phyloP scores from a whole-genome alignment of 2,113 vertebrate species.

The Callorhinus ursinus region DNA sequence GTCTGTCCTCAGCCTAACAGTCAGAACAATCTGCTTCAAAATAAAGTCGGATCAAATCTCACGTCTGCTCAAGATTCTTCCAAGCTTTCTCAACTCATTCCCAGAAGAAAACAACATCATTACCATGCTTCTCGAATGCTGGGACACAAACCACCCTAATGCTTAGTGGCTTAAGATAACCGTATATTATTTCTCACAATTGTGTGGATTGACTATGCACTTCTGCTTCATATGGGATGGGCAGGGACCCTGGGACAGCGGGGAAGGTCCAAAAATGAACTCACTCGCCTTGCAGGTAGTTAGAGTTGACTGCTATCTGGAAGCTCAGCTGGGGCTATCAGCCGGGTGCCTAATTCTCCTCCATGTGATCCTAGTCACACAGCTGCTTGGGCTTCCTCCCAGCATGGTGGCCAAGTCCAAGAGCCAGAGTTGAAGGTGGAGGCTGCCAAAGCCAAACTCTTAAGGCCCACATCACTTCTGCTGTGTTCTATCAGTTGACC shows the following conservation, averaged over 20 bases:
- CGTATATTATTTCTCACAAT: neutral
- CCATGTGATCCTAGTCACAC: rapidly evolving
- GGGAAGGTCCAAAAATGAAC: neutral
- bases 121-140: neutral
- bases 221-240: neutral
- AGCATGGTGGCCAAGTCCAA: neutral
- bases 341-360: neutral
- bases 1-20: neutral
- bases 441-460: neutral
- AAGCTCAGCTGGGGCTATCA: neutral
- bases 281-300: neutral
- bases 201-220: no score
- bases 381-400: neutral
- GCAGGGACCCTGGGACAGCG: neutral
- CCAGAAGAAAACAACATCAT: neutral
- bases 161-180: neutral
- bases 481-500: neutral
- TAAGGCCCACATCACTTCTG: neutral
- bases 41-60: neutral
- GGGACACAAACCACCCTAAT: neutral
- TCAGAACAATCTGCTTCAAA: neutral
- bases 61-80: neutral
- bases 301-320: neutral
- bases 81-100: neutral
- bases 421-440: neutral